phyloP scores from a whole-genome alignment of 2,797 vertebrate species.

The Loris lydekkerianus region DNA sequence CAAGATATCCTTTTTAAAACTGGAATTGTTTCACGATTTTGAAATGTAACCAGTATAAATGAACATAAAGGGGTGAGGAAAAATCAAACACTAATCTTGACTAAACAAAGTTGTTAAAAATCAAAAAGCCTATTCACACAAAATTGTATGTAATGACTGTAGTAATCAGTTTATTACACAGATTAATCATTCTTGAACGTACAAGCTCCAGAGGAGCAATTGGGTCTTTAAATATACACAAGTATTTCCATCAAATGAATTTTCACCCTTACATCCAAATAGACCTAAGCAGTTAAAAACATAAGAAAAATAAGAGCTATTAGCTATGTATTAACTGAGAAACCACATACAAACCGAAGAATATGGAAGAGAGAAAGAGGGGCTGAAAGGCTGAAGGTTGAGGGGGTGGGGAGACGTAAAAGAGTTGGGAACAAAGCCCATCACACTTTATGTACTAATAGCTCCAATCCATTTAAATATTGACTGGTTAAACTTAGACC shows the following conservation, averaged over 20 bases:
- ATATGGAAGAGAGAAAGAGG: conserved; percentile 87
- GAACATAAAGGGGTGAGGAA: conserved; percentile 70
- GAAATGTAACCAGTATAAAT: conserved; percentile 79
- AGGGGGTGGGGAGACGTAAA: conserved; percentile 85
- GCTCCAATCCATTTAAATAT: conserved; percentile 90
- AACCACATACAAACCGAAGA: conserved; percentile 94
- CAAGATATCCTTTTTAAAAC: conserved; percentile 81
- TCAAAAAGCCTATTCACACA: conserved; percentile 91
- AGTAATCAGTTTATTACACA: conserved; percentile 99
- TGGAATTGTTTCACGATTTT: conserved; percentile 84
- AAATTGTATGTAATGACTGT: conserved; percentile 93
- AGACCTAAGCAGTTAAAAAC: conserved; percentile 94
- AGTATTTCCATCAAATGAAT: conserved; percentile 97
- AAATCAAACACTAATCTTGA: conserved; percentile 85
- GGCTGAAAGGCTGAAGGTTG: conserved; percentile 79
- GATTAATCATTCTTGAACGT: conserved; percentile 98
- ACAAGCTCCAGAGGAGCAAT: conserved; percentile 98
- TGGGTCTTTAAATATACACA: conserved; percentile 99
- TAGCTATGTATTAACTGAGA: conserved; percentile 98
- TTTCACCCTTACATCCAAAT: conserved; percentile 97
- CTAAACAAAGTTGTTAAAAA: conserved; percentile 87
- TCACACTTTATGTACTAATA: conserved; percentile 93
- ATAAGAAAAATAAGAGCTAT: conserved; percentile 97
- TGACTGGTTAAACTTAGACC: conserved; percentile 88
- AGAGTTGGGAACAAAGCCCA: conserved; percentile 87